Base-by-base conservation (phyloP, 1,140 invertebrate genomes). In the Leptoteleia sp. region DNA sequence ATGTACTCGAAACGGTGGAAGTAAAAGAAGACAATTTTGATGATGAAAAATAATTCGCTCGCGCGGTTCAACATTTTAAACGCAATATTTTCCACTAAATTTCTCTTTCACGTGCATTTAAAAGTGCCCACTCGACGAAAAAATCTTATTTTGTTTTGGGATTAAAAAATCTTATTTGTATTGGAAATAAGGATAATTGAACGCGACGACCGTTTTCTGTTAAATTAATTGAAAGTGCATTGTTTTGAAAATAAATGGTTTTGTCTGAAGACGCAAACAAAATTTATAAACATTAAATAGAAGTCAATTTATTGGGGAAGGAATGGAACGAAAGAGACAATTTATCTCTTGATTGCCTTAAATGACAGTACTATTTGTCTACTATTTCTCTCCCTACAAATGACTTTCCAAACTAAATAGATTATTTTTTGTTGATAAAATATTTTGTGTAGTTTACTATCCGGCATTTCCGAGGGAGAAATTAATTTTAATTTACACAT, bases 201-300 rank as follows among this genome's bases (percentile, higher is more conserved):
- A 31, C 9, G 3, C 9, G 6, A 31, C 1, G 29, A 9, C 29
- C n/a, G n/a, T 31, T 31, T 31, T 31, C 29, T n/a, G 29, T n/a
- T 9, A 1, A n/a, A 3, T 22, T 48, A 48, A 48, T 31, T 25
- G 27, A 29, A 9, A 31, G 8, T 11, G 8, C 15, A 48, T 48
- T 31, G 27, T 48, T 48, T 8, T 5, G 25, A 16, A 25, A 43
- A 48, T 31, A 48, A 48, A 16, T 12, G 45, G 22, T 11, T 48
- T 31, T 9, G 3, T 8, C 8, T 6, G 45, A 31, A 48, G 8
- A 48, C 27, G 31, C 8, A 12, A 31, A 48, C 25, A 17, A 7
- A 11, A 45, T 27, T 12, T 45, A 27, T 12, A 12, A 27, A 45
- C n/a, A 5, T 27, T 2, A 35, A 35, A 8, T 35, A 35, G 5